Evolutionary conservation across 1,140 invertebrate genomes (phyloP), one percentile per base, ranked within the genome.

Genomic region (Temnothorax nylanderi): DNA sequence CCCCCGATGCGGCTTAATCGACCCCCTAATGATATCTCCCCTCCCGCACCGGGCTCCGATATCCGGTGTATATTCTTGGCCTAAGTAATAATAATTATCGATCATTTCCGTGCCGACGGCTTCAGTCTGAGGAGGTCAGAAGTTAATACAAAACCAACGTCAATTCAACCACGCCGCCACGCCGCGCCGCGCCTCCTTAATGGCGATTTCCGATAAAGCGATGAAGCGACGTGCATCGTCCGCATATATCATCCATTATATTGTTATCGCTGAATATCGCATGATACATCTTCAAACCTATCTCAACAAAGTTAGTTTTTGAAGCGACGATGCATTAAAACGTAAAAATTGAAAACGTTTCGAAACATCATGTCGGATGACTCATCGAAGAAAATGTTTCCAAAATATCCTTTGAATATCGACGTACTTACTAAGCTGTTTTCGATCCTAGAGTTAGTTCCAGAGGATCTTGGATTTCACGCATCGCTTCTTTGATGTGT

Each of bases 101-200:
- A 85, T 88, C 82, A 85, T 91, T 89, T 91, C 90, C 90, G 85
- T 58, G 71, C 87, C 47, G 72, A 44, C 51, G 69, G 75, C 54
- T 71, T 18, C 10, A 13, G 11, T 13, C 44, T 34, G 49, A 80
- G 8, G 47, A 65, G 89, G 86, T 90, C 86, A 90, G 51, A 86
- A 78, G 89, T 86, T 88, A 86, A 90, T 86, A 49, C 72, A 90
- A 90, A 90, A 90, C 89, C 87, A 90, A 90, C 86, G 80, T 56
- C 74, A n/a, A 87, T 87, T 56, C 65, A 74, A 44, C 62, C 75
- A 64, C 51, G 60, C 75, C 34, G 56, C 37, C 26, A 16, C 11
- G 41, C 65, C n/a, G 37, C 49, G 18, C 82, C 51, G 37, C 49
- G 18, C 82, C 51, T 72, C 11, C 26, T 77, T 54, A 54, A 62